Evolutionary conservation across 2,888 invertebrate genomes (phyloP).

Genomic region (Selenia dentaria): DNA sequence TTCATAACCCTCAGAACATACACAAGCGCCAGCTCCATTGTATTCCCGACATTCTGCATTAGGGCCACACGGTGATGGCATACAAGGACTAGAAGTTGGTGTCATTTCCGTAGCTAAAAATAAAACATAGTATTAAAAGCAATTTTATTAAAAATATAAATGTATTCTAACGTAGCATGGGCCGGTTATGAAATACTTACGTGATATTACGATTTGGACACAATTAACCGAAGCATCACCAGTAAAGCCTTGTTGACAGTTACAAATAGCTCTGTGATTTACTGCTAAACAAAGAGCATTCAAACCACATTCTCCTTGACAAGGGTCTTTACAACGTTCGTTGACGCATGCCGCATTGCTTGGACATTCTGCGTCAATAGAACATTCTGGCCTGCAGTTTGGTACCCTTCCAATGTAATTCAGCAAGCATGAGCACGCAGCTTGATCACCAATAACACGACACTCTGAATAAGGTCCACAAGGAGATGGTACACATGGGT

Average conservation of each 20-base stretch:
- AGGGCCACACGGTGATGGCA: slow-evolving; percentile 93
- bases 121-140: slow-evolving; percentile 5
- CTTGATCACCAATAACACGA: slow-evolving; percentile 90
- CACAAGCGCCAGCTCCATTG: slow-evolving; percentile 94
- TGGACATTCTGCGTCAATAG: slow-evolving; percentile 91
- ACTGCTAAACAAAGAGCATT: slow-evolving; percentile 93
- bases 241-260: slow-evolving; percentile 92
- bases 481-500: slow-evolving; percentile 92
- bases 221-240: slow-evolving; percentile 91
- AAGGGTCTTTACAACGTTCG: slow-evolving; percentile 93
- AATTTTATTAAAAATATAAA: background rate
- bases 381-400: slow-evolving; percentile 94
- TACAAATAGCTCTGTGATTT: slow-evolving; percentile 92
- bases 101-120: slow-evolving; percentile 85
- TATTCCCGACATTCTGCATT: slow-evolving; percentile 93
- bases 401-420: slow-evolving; percentile 94
- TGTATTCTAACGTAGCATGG: background rate
- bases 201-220: slow-evolving; percentile 78
- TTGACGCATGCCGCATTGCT: slow-evolving; percentile 92
- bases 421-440: slow-evolving; percentile 93
- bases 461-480: slow-evolving; percentile 94
- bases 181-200: slow-evolving; percentile 44
- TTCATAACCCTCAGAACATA: slow-evolving; percentile 90
- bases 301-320: slow-evolving; percentile 90
- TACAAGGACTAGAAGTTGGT: slow-evolving; percentile 89